These are phyloP conservation scores for Microchirus variegatus DNA, from an alignment of 2,797 vertebrate species.

Conservation along the genomic window DNA sequence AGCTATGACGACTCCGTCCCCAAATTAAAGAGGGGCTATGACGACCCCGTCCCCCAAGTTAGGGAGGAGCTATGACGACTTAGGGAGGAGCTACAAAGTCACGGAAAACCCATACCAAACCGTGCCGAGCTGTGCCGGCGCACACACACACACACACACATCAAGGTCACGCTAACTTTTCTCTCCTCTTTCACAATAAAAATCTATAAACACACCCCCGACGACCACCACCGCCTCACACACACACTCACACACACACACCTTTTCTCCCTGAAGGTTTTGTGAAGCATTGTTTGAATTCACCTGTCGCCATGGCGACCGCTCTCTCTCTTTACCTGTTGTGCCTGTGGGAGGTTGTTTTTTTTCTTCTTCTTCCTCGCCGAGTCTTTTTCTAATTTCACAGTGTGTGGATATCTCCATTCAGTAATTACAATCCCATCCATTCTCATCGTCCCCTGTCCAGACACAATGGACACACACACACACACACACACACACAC, in stretches of 20 bases:
- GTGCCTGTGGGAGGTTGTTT: conserved; percentile 73
- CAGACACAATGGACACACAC: conserved; percentile 70
- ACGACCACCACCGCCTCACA: not conserved
- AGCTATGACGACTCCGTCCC: no score
- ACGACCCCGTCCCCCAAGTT: no score
- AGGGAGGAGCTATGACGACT: no score
- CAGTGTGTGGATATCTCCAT: conserved; percentile 82
- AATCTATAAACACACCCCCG: conserved; percentile 36
- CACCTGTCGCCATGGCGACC: conserved; percentile 81
- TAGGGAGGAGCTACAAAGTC: no score
- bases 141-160: not conserved
- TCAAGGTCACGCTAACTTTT: conserved; percentile 68
- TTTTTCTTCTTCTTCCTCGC: conserved; percentile 36
- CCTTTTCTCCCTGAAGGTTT: conserved; percentile 70
- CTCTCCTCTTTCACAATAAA: conserved; percentile 35
- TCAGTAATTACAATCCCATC: conserved; percentile 80
- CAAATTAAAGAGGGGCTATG: no score
- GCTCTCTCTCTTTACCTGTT: conserved; percentile 70
- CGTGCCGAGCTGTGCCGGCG: no score
- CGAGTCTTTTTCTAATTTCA: conserved; percentile 80
- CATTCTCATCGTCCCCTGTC: conserved; percentile 79
- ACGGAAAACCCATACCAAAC: no score
- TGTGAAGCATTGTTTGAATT: conserved; percentile 68
- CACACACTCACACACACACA: conserved; percentile 26
- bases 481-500: conserved; percentile 28